phyloP scores from a whole-genome alignment of 2,888 invertebrate genomes.

The Tyria jacobaeae region DNA sequence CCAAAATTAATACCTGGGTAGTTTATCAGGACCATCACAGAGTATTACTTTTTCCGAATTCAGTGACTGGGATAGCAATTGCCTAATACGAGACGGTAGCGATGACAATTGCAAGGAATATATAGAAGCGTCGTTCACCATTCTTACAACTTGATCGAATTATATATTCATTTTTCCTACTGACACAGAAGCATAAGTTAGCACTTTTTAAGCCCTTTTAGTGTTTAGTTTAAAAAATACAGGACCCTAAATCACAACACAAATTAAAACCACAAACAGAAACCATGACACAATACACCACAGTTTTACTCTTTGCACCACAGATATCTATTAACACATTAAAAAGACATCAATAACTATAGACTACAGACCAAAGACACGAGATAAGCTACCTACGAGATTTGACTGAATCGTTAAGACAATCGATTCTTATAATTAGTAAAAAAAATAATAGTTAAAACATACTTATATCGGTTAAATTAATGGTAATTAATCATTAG shows the following conservation, averaged over 20 bases:
- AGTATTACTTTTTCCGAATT: slow-evolving; percentile 89
- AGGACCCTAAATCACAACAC: slow-evolving; percentile 1
- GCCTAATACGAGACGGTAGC: slow-evolving; percentile 77
- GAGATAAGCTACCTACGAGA: too few species aligned
- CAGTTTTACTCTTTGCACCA: not conserved
- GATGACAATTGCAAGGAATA: slow-evolving; percentile 71
- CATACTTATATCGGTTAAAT: too few species aligned
- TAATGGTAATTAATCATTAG: too few species aligned
- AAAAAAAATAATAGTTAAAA: too few species aligned
- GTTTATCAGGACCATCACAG: slow-evolving; percentile 79
- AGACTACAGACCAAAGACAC: too few species aligned
- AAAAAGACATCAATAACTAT: too few species aligned
- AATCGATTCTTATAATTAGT: too few species aligned
- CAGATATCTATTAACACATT: too few species aligned
- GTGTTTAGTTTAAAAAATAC: not conserved
- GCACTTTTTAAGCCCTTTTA: slow-evolving; percentile 6
- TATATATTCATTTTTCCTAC: slow-evolving; percentile 29
- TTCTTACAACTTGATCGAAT: slow-evolving; percentile 30
- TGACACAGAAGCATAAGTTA: slow-evolving; percentile 13
- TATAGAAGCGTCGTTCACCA: slow-evolving; percentile 60
- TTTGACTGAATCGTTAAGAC: too few species aligned
- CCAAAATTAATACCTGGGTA: slow-evolving; percentile 69
- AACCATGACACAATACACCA: not conserved
- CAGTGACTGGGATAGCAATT: slow-evolving; percentile 86
- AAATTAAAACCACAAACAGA: not conserved